phyloP scores from a whole-genome alignment of 2,888 invertebrate genomes.

The Cantharis lateralis region DNA sequence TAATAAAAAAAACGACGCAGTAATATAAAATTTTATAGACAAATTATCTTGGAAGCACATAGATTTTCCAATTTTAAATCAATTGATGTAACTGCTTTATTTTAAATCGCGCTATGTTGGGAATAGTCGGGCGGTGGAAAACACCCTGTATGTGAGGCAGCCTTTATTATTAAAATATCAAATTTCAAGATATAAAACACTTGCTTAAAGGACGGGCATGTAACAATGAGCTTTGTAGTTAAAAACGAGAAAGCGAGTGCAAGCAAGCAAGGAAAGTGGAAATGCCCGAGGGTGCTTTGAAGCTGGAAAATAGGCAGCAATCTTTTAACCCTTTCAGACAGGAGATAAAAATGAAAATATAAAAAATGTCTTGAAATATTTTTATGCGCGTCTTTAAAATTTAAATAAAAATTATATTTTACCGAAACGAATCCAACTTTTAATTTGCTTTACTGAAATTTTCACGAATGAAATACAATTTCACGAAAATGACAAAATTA shows the following conservation, averaged over 20 bases:
- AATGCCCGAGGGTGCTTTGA: not conserved
- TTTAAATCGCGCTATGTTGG: too few species aligned
- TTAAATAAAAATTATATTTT: not conserved
- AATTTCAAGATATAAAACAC: conserved; percentile 5
- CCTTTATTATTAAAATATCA: conserved; percentile 17
- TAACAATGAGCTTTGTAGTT: conserved; percentile 12
- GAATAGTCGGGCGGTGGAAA: not conserved
- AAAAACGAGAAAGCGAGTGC: conserved; percentile 2
- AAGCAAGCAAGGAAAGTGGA: not conserved
- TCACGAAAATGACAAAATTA: not conserved
- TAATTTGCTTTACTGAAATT: not conserved
- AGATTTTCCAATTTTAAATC: not conserved
- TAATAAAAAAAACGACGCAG: not conserved
- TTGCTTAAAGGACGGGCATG: conserved; percentile 12
- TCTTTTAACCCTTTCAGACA: not conserved
- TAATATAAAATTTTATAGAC: not conserved
- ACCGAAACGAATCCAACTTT: not conserved
- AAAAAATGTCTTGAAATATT: not conserved
- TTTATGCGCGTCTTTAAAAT: not conserved
- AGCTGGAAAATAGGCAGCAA: not conserved
- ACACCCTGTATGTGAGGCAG: not conserved
- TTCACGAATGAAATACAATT: not conserved
- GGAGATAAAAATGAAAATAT: not conserved
- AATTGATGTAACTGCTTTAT: not conserved
- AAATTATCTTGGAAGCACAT: not conserved